Conservation (phyloP, 2,888 invertebrate genomes). For the Eupsilia transversa region DNA sequence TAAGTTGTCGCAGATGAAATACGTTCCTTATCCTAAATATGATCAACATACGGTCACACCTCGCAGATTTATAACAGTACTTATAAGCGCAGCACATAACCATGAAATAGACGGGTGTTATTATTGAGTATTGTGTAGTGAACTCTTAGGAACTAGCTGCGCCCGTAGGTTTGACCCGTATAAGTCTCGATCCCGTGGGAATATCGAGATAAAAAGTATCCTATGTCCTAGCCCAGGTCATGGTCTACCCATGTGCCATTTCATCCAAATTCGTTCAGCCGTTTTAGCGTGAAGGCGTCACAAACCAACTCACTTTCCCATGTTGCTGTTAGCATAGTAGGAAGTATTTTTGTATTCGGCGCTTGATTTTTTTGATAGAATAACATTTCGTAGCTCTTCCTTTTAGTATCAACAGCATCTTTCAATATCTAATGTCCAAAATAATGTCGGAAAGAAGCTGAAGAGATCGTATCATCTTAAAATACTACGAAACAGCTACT, state of each 20-base stretch:
- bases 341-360: not conserved
- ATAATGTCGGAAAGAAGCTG: not conserved
- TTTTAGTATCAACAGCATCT: not conserved
- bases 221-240: too few species aligned
- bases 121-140: too few species aligned
- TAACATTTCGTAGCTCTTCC: not conserved
- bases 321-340: too few species aligned
- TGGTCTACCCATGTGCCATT: too few species aligned
- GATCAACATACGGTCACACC: slow-evolving; percentile 35
- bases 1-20: slow-evolving; percentile 23
- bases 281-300: too few species aligned
- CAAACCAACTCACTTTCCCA: too few species aligned
- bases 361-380: not conserved
- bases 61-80: slow-evolving; percentile 22
- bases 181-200: too few species aligned
- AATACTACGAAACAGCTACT: not conserved
- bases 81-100: not conserved
- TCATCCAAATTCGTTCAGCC: too few species aligned
- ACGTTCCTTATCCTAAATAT: slow-evolving; percentile 49
- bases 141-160: too few species aligned
- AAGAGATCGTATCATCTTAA: not conserved
- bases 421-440: not conserved
- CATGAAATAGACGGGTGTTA: too few species aligned
- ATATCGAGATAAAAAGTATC: too few species aligned
- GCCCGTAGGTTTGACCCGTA: too few species aligned